A percentile compares a stretch with the other conserved stretches of the same genome.
These are phyloP conservation scores for Geodia barretti DNA, from an alignment of 37 sponge, comb jelly and placozoan species.

Conservation along the genomic window DNA sequence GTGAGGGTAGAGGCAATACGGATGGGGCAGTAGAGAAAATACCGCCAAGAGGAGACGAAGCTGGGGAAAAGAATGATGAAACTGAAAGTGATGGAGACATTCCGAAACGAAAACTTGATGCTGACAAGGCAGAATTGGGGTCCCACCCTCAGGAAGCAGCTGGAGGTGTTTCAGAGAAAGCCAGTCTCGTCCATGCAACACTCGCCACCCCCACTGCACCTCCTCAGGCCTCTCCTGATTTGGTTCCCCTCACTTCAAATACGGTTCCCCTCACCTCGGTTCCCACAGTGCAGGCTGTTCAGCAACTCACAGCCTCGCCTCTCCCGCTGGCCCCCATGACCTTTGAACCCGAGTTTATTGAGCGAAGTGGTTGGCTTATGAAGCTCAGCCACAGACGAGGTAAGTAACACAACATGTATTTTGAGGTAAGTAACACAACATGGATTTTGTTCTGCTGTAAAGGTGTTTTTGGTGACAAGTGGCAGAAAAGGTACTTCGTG, in stretches of 20 bases:
- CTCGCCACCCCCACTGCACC: neutral
- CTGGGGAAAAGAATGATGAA: neutral
- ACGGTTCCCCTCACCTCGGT: neutral
- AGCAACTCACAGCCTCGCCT: constrained; percentile 1
- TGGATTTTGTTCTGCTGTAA: neutral
- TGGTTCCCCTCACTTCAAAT: neutral
- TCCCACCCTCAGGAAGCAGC: neutral
- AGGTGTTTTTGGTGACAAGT: constrained; percentile 75
- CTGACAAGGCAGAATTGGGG: neutral
- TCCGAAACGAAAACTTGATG: neutral
- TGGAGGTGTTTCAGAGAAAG: neutral
- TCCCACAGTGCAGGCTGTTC: neutral
- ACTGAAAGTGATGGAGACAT: neutral
- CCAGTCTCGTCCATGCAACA: neutral
- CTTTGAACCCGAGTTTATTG: constrained; percentile 28
- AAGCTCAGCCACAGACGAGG: constrained; percentile 71
- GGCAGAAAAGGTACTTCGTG: constrained; percentile 81
- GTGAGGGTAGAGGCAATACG: neutral
- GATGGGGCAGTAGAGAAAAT: neutral
- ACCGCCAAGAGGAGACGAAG: neutral
- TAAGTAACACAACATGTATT: neutral
- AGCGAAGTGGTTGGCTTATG: constrained; percentile 61
- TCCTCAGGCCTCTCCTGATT: neutral
- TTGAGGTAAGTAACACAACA: no score
- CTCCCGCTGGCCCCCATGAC: constrained; percentile 53